Evolutionary conservation across 2,797 vertebrate genomes (phyloP), one percentile per base, ranked within the genome.

Genomic region (Coregonus sp.): DNA sequence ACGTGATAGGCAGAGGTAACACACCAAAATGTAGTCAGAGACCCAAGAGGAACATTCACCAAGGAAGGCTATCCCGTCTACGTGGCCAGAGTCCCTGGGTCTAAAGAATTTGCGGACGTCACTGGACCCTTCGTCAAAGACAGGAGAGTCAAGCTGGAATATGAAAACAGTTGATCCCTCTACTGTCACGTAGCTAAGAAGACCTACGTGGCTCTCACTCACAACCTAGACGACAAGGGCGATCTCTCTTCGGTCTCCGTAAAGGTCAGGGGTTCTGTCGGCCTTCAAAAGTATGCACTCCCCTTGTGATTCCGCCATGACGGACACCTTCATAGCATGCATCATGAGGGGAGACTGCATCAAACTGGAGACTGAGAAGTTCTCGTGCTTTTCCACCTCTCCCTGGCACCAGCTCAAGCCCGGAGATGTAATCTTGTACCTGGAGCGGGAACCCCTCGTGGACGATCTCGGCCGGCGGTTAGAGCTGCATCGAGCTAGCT

Each of bases 341-440:
- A 70, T 81, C 0, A 79, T 83, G 59, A 59, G 67, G 9, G 81
- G 84, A 1, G 77, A 81, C 59, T 81, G 81, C 4, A 0, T 85
- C 0, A 79, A 31, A 1, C 15, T 85, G 5, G 37, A 79, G 5
- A 7, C 50, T 0, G 63, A 76, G 4, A 0, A 0, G 0, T 7
- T 63, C 0, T 68, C 70, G 0, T 79, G 79, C 1, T 81, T 82
- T 1, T 70, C 77, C 3, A 81, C 75, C 0, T 52, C 9, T 52
- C 51, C 51, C 2, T 52, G 51, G 51, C 51, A 52, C 51, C 14
- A 52, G 9, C 51, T 52, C 9, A 14, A 52, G 51, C 11, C 51
- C 11, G 51, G 51, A 16, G 51, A 52, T 14, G 51, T 52, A 2
- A 52, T 52, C 51, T 52, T 52, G 51, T 52, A 52, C 51, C 51